A percentile compares a stretch with the other conserved stretches of the same genome.
phyloP scores from a whole-genome alignment of 2,113 vertebrate genomes.

The Cynoglossus semilaevis region DNA sequence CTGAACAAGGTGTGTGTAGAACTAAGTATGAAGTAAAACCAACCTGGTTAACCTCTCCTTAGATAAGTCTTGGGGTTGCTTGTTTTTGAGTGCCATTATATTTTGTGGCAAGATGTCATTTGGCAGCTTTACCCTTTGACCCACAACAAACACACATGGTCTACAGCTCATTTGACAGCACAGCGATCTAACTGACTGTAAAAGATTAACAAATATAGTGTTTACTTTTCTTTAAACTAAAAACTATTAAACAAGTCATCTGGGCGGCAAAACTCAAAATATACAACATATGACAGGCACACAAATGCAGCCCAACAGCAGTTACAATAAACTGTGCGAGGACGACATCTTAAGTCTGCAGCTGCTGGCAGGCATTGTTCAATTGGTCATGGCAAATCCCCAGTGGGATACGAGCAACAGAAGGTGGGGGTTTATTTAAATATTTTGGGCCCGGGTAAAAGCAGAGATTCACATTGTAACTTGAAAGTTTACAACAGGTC shows the following conservation, averaged over 20 bases:
- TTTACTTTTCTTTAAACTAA: neutral
- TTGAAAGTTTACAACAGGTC: slow-evolving; percentile 39
- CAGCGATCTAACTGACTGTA: no score
- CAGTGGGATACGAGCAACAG: slow-evolving; percentile 30
- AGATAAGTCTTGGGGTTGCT: no score
- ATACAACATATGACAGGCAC: neutral
- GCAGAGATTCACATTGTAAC: slow-evolving; percentile 35
- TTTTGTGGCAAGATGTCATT: no score
- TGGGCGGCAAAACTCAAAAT: neutral
- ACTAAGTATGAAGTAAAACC: no score
- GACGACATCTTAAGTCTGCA: slow-evolving; percentile 60
- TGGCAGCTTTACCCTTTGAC: no score
- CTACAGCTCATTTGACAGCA: no score
- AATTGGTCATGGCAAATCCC: slow-evolving; percentile 61
- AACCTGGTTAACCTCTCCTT: no score
- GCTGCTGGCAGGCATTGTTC: slow-evolving; percentile 60
- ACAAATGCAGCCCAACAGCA: slow-evolving; percentile 26
- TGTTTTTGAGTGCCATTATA: no score
- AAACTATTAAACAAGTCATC: neutral
- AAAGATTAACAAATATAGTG: no score
- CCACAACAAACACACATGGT: no score
- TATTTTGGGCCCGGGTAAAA: slow-evolving; percentile 32
- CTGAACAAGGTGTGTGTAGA: no score
- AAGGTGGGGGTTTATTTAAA: slow-evolving; percentile 38
- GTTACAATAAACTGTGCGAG: slow-evolving; percentile 18